Evolutionary conservation across 2,797 vertebrate species (phyloP), one percentile per base, ranked within the genome.

Genomic region (Carcharodon carcharias): DNA sequence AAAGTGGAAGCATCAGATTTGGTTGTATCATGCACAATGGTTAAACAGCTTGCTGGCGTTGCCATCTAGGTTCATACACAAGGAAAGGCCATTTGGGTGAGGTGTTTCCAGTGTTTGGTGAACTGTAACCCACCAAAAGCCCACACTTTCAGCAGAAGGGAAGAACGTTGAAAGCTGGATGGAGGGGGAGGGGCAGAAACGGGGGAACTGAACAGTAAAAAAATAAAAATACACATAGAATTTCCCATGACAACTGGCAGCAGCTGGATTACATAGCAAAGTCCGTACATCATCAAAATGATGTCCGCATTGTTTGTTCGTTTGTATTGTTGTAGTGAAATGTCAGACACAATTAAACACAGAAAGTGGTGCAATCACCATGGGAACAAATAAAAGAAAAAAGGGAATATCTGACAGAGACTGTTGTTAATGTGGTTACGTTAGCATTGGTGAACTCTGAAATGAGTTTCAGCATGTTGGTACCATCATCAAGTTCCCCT

Each of bases 311-410:
- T 80, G 35, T 4, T 54, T 21, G 45, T 80, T 82, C n/a, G 18
- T 45, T 67, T 93, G 91, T 8, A 93, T 67, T 67, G n/a, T 93
- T 93, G 18, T n/a, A 67, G 91, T 93, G n/a, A 93, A 93, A 95
- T 73, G 94, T 71, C 94, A 95, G 69, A n/a, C 14, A n/a, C 67
- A 77, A 9, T 73, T 18, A 93, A 18, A 50, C 58, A 95, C 69
- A 95, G 50, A 77, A 28, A 16, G 69, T 56, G 65, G 69, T 73
- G 31, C 26, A 95, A 21, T 73, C 69, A 77, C 69, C 16, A 77
- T 63, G 35, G 94, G 50, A 95, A 95, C 45, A 56, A 77, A 54
- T 26, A 31, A 71, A 16, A 71, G 35, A 0, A 4, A 31, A 73
- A 95, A 28, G 50, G 58, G 94, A 21, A 93, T 65, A 73, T 35